Conservation (phyloP, 2,888 invertebrate species). For the Portevinia maculata region DNA sequence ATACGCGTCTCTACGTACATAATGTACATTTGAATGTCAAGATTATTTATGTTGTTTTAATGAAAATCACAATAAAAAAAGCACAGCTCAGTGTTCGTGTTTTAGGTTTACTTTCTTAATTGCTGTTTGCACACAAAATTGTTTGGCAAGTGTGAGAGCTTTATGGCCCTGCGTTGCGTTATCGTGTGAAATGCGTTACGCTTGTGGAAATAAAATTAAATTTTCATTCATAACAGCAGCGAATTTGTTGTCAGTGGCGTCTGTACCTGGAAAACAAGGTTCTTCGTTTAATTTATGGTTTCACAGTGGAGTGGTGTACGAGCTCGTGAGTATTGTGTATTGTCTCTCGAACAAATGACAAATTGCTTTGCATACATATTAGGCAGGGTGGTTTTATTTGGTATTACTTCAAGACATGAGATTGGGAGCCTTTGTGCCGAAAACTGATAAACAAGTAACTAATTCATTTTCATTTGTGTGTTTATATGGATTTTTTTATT, state of each 20-base stretch:
- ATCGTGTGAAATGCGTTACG: constrained; percentile 45
- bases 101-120: constrained; percentile 55
- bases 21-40: constrained; percentile 52
- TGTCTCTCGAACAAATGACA: not conserved
- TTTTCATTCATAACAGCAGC: constrained; percentile 43
- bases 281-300: constrained; percentile 38
- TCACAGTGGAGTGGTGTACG: not conserved
- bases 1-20: too few species aligned
- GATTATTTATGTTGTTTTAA: constrained; percentile 62
- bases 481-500: too few species aligned
- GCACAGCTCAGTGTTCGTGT: not conserved
- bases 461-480: too few species aligned
- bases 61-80: constrained; percentile 29
- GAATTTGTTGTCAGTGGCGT: constrained; percentile 1
- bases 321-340: too few species aligned
- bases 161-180: constrained; percentile 1
- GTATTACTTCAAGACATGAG: not conserved
- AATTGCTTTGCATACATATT: constrained; percentile 15
- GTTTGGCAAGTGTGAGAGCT: constrained; percentile 41
- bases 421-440: too few species aligned
- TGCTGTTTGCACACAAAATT: constrained; percentile 52
- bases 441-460: too few species aligned
- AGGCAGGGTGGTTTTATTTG: constrained; percentile 3
- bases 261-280: not conserved
- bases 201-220: constrained; percentile 55